Base-by-base conservation (phyloP, 2,888 invertebrate species). In the Campopleginae sp. region DNA sequence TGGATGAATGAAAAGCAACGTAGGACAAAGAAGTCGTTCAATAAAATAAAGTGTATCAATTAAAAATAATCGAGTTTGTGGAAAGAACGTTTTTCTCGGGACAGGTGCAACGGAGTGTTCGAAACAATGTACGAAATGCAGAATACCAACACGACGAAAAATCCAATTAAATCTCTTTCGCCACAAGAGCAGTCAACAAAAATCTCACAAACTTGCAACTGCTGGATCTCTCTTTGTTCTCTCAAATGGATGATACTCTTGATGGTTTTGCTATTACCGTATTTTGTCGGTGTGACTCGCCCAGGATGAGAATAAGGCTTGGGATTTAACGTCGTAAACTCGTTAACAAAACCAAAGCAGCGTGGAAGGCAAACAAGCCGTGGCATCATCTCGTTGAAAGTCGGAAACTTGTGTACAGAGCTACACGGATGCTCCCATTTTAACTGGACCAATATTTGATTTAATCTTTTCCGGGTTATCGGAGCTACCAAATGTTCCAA, bases 131-230 rank as follows among this genome's bases (percentile, higher is more conserved):
- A 66, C 1, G 33, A 61, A 51, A 19, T 58, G 33, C 19, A 23
- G 5, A 81, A 79, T 44, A 82, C 42, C 51, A n/a, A 51, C 51
- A 27, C 74, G 17, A 33, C 19, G 33, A 80, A 79, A 76, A 74
- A 84, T 82, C 71, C 79, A 82, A 83, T 80, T 76, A 82, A 83
- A 86, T 80, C 66, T 71, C 74, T 48, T 80, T 48, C 63, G 31
- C 14, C 74, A 44, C 51, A 74, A 65, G 66, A 74, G 70, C 68
- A 44, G 38, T 38, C 17, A 48, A 27, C n/a, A 54, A 46, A 70
- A 63, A 48, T 71, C 23, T 80, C 54, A 19, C n/a, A 44, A 80
- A 66, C 31, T 72, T 66, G 17, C 63, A 19, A 23, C 54, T 12
- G 23, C 33, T 42, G 48, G 8, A 19, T 42, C 23, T 58, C 66